Evolutionary conservation across 1,140 invertebrate genomes (phyloP).

Genomic region (Trachymyrmex septentrionalis): DNA sequence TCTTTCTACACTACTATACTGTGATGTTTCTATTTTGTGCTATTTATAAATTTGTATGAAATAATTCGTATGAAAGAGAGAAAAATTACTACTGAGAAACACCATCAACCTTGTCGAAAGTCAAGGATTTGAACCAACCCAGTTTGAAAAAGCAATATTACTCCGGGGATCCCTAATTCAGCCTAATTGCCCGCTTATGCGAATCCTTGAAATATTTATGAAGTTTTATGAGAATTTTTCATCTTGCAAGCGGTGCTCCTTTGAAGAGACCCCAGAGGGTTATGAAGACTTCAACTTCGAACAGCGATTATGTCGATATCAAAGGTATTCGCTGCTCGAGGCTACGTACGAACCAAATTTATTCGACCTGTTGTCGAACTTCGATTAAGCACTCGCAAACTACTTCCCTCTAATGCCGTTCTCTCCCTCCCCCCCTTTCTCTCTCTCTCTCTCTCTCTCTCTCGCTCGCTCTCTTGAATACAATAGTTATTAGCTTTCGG

Average conservation of each 20-base stretch:
- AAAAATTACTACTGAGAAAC: constrained; percentile 58
- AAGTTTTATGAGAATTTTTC: constrained; percentile 77
- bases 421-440: background rate
- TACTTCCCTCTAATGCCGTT: constrained; percentile 25
- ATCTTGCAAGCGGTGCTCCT: constrained; percentile 37
- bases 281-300: constrained; percentile 38
- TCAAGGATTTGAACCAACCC: background rate
- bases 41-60: background rate
- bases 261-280: constrained; percentile 41
- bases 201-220: constrained; percentile 80
- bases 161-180: constrained; percentile 67
- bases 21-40: background rate
- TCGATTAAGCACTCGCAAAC: constrained; percentile 58
- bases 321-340: constrained; percentile 52
- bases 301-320: constrained; percentile 65
- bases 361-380: constrained; percentile 62
- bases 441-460: background rate
- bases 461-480: background rate
- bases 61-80: background rate
- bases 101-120: constrained; percentile 48
- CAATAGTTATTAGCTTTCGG: constrained; percentile 40
- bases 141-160: constrained; percentile 69
- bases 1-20: background rate
- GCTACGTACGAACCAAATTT: constrained; percentile 61
- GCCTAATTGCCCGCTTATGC: constrained; percentile 77